Base-by-base conservation (phyloP, 1,140 invertebrate species). In the Anastrepha obliqua region DNA sequence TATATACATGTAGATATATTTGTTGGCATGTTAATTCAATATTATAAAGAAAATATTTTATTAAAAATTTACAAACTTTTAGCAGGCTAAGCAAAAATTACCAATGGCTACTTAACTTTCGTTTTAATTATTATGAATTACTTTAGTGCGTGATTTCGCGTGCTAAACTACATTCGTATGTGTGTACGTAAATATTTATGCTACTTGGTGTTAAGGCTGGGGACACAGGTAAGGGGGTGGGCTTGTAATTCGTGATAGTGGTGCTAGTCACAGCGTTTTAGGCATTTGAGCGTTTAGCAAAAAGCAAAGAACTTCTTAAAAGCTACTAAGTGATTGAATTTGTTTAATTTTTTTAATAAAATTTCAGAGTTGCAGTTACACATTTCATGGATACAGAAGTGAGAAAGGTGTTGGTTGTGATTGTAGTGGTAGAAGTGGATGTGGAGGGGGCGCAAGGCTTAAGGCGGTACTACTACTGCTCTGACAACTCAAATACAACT, bases 401-500 rank as follows among this genome's bases (percentile, higher is more conserved):
- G 74, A 58, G 20, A 58, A n/a, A 29, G 51, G 42, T 74, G 67
- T 47, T 55, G 85, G 39, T 62, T 13, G 47, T 58, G 59, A 0
- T 86, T 51, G 85, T 86, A 17, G 7, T 86, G 85, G 85, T 86
- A 15, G 58, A 62, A 17, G 7, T 86, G 85, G 85, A 62, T 11
- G 58, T 86, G 70, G 85, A n/a, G 2, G 17, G 47, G 47, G 47
- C 59, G 60, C 20, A 81, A 70, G 65, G 62, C 44, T 74, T 62
- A 81, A 70, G 65, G 51, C 59, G 67, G 55, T 78, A 51, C 13
- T 86, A 88, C 91, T 93, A 93, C 89, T 92, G 92, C 90, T 93
- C 92, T 92, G 92, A 93, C 91, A 93, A 92, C 90, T 93, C 92
- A 93, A 93, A 93, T 91, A 93, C 91, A 92, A 93, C 92, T 93